Conservation (phyloP, 2,113 vertebrate species). For the Marmota flaviventris region DNA sequence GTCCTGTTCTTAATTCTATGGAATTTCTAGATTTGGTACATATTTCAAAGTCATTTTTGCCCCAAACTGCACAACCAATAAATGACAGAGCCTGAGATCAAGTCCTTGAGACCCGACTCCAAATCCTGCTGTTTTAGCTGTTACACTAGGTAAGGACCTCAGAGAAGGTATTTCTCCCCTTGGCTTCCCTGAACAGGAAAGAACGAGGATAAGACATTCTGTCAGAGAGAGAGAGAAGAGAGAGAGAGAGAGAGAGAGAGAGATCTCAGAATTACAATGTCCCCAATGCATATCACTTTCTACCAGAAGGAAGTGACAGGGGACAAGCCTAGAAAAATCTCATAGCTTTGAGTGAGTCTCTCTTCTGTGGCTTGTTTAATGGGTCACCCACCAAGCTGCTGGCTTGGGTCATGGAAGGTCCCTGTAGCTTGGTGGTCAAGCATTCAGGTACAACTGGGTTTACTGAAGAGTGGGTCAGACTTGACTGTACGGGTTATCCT, state of each 20-base stretch:
- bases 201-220: not conserved
- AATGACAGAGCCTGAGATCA: not conserved
- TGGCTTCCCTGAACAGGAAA: not conserved
- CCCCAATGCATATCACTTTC: not conserved
- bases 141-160: not conserved
- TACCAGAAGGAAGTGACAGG: not conserved
- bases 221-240: no score
- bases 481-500: not conserved
- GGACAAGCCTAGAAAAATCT: not conserved
- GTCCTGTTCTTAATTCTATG: not conserved
- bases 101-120: not conserved
- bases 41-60: not conserved
- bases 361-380: not conserved
- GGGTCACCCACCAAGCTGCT: not conserved
- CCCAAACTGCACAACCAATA: not conserved
- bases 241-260: not conserved
- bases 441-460: not conserved
- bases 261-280: not conserved
- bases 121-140: not conserved
- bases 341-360: not conserved
- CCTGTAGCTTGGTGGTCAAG: not conserved
- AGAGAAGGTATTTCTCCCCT: not conserved
- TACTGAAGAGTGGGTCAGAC: not conserved
- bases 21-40: not conserved
- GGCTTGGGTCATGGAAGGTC: not conserved